Base-by-base conservation (phyloP, 2,888 invertebrate species). In the Pimpla rufipes region DNA sequence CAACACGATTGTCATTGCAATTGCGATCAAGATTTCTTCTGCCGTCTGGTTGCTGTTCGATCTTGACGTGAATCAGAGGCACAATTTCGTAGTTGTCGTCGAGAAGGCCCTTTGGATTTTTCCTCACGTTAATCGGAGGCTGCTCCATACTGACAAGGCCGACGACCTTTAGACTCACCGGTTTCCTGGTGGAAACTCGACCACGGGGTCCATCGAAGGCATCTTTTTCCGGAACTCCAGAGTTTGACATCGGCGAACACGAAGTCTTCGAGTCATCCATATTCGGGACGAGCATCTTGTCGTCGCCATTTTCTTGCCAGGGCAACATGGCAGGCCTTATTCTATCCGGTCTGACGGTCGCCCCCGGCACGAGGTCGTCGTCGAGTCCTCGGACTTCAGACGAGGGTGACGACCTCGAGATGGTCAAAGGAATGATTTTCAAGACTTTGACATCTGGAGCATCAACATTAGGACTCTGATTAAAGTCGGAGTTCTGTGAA, bases 381-480 rank as follows among this genome's bases (percentile, higher is more conserved):
- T 71, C 45, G 40, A 75, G n/a, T n/a, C n/a, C n/a, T n/a, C n/a
- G n/a, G n/a, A n/a, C n/a, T n/a, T n/a, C n/a, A n/a, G n/a, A n/a
- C n/a, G n/a, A n/a, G n/a, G n/a, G 16, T 11, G 42, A 21, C 18
- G 79, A 40, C 35, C 78, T 59, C 21, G 47, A 3, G 4, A 70
- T 13, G 5, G 66, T 59, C 11, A 86, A 35, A 3, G 86, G 86
- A 68, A 86, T 79, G 21, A 85, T 74, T 35, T 81, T 81, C 13
- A 86, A 64, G 18, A 85, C 42, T 78, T 66, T 37, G 13, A 85
- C 67, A 10, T 82, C 84, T 47, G 71, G 71, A 67, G 16, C 18
- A 21, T 68, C n/a, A 0, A 23, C 42, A 18, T 21, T 64, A 21
- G 10, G 37, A 45, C 11, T 13, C 6, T 42, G 45, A 59, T 16